A percentile compares a stretch with the other conserved stretches of the same genome.
These are phyloP conservation scores for Alethe diademata DNA, from an alignment of 2,113 vertebrate genomes.

Conservation along the genomic window DNA sequence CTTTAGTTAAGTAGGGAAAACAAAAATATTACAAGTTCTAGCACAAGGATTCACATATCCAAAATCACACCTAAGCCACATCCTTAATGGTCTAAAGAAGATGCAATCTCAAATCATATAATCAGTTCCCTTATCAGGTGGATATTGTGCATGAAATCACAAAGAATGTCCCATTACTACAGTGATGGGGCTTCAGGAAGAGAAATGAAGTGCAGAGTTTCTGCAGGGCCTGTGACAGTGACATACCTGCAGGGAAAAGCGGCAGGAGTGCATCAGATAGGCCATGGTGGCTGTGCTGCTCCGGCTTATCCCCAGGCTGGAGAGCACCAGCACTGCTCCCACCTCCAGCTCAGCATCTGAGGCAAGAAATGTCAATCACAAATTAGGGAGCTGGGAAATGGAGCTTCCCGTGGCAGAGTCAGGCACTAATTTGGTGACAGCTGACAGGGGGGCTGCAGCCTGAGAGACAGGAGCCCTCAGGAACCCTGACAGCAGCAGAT, in stretches of 20 bases:
- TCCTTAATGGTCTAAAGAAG: neutral
- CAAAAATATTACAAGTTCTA: neutral
- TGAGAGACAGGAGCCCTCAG: neutral
- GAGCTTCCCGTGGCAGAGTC: neutral
- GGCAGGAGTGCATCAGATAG: constrained; percentile 78
- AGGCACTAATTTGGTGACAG: neutral
- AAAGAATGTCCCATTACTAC: neutral
- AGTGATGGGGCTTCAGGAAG: neutral
- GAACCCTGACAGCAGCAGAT: constrained; percentile 14
- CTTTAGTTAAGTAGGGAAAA: neutral
- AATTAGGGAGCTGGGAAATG: neutral
- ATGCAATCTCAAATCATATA: neutral
- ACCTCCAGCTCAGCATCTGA: constrained; percentile 55
- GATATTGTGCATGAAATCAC: neutral
- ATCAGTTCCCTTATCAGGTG: neutral
- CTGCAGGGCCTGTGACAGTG: neutral
- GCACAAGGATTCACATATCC: neutral
- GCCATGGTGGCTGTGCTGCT: constrained; percentile 77
- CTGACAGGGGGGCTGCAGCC: neutral
- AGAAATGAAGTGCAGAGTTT: neutral
- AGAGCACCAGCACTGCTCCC: constrained; percentile 77
- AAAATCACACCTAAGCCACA: neutral
- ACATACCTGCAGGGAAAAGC: constrained; percentile 79
- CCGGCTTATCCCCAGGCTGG: constrained; percentile 80
- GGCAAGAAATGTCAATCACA: neutral